phyloP scores from a whole-genome alignment of 1,140 invertebrate species.

The Microplitis demolitor region DNA sequence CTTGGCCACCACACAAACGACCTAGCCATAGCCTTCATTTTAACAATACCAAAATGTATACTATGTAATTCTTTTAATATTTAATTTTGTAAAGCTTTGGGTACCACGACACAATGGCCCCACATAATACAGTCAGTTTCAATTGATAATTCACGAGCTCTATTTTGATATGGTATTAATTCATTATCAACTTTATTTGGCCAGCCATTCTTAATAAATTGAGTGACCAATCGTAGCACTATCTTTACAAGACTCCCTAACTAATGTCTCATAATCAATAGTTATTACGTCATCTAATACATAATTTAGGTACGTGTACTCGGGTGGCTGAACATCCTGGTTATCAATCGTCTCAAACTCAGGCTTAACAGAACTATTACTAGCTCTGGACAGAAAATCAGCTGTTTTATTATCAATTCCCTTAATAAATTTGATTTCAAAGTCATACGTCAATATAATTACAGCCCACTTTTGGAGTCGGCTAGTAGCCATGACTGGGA shows the following conservation, averaged over 20 bases:
- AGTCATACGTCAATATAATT: not conserved
- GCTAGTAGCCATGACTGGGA: slow-evolving; percentile 1
- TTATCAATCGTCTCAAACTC: not conserved
- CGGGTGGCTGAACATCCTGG: not conserved
- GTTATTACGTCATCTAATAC: not conserved
- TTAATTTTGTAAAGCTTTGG: not conserved
- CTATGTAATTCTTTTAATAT: slow-evolving; percentile 7
- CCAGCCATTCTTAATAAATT: slow-evolving; percentile 28
- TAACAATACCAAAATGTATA: not conserved
- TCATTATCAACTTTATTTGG: slow-evolving; percentile 20
- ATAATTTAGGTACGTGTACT: not conserved
- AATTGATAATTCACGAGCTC: not conserved
- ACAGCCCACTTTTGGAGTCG: slow-evolving; percentile 14
- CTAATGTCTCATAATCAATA: not conserved
- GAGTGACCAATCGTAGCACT: slow-evolving; percentile 22
- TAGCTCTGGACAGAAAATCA: no score
- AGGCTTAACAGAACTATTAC: not conserved
- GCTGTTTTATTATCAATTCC: slow-evolving; percentile 2
- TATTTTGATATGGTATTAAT: slow-evolving; percentile 1
- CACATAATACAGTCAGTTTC: no score
- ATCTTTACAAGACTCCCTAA: not conserved
- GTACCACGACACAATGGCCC: not conserved
- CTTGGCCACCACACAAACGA: slow-evolving; percentile 13
- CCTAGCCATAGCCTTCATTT: slow-evolving; percentile 7
- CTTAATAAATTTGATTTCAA: slow-evolving; percentile 1